These are phyloP conservation scores for Tetheella fluctuosa DNA, from an alignment of 2,888 invertebrate species.

Conservation along the genomic window DNA sequence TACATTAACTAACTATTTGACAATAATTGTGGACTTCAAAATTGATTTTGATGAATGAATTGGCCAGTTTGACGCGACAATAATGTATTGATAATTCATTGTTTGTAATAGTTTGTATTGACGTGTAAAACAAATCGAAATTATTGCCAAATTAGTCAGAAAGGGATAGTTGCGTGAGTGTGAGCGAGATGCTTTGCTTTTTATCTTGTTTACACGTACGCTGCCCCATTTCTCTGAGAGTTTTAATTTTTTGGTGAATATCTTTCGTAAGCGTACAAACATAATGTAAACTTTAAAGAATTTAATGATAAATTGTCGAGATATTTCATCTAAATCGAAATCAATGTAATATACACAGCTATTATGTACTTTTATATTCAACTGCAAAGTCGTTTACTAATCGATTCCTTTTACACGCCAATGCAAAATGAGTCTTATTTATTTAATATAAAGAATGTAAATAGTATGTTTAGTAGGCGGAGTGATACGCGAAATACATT, in stretches of 20 bases:
- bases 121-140: constrained; percentile 20
- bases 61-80: constrained; percentile 1
- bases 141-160: background rate
- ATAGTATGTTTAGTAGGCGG: constrained; percentile 57
- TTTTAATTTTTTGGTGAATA: no score
- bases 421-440: constrained; percentile 39
- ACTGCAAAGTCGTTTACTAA: no score
- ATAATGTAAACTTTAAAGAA: no score
- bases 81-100: constrained; percentile 47
- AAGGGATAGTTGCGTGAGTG: background rate
- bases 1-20: constrained; percentile 31
- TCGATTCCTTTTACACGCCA: background rate
- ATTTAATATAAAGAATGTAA: constrained; percentile 59
- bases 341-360: no score
- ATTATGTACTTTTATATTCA: no score
- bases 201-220: background rate
- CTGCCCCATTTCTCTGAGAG: no score
- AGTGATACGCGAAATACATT: constrained; percentile 63
- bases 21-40: constrained; percentile 28
- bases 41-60: background rate
- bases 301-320: no score
- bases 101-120: constrained; percentile 30
- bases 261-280: no score
- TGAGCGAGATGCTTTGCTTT: constrained; percentile 1
- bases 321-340: no score